phyloP scores from a whole-genome alignment of 2,113 vertebrate species.

The Bucco capensis region DNA sequence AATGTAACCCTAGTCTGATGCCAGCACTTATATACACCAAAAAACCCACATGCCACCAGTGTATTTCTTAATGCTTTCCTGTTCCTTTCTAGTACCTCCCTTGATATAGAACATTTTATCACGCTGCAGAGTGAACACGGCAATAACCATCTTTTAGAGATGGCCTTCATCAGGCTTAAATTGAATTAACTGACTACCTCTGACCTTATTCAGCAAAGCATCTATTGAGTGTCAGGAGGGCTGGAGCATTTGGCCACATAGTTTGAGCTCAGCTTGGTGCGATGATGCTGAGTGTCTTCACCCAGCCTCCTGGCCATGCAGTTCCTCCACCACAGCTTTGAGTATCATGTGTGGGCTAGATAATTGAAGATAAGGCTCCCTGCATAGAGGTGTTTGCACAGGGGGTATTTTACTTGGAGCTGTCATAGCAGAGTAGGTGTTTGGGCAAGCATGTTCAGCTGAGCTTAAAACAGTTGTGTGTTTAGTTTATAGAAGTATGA shows the following conservation, averaged over 20 bases:
- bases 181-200: neutral
- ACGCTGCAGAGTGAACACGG: neutral
- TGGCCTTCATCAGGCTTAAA: neutral
- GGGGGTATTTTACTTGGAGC: neutral
- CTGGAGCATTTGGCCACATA: accelerated
- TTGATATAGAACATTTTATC: neutral
- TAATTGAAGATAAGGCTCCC: neutral
- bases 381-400: neutral
- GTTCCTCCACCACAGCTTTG: accelerated
- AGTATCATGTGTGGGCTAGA: neutral
- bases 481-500: neutral
- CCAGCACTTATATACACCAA: neutral
- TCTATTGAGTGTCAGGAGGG: neutral
- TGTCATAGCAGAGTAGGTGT: neutral
- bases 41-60: neutral
- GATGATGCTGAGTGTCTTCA: neutral
- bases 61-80: neutral
- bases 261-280: neutral
- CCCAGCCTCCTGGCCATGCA: neutral
- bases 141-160: neutral
- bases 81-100: neutral
- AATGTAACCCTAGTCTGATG: neutral
- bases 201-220: neutral
- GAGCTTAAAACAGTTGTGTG: neutral
- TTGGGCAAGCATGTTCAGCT: neutral